Evolutionary conservation across 2,797 vertebrate genomes (phyloP), one percentile per base, ranked within the genome.

Genomic region (Bovichtus diacanthus): DNA sequence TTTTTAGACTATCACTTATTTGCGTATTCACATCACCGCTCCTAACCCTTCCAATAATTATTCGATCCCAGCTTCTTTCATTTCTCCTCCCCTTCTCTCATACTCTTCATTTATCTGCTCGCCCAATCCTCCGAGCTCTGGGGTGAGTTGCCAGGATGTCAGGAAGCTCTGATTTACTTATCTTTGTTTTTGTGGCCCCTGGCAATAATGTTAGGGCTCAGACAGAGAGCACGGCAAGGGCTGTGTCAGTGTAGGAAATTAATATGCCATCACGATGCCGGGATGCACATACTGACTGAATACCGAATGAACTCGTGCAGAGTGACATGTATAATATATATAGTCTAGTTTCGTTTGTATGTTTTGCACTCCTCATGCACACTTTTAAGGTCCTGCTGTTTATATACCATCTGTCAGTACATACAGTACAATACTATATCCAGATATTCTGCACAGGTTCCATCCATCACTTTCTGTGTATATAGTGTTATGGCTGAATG

Each of bases 131-230:
- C n/a, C 1, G 53, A 78, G 64, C 70, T 65, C 39, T 34, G 56
- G 77, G 70, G 25, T 51, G 53, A 61, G 63, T 66, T 63, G 31
- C 56, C 54, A n/a, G 61, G 72, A 80, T 55, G 70, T 43, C 50
- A 64, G 47, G 76, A 58, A 77, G 74, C 76, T 75, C 66, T 44
- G 80, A 91, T 85, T 83, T 63, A 55, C 82, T 76, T 75, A 70
- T 87, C 80, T 81, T 70, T 83, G 73, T 88, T 84, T 88, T 84
- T 78, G 70, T 61, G 66, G 68, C 76, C 61, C 6, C 27, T 64
- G 82, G 85, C 87, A 43, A 15, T 81, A 66, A 79, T 54, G 61
- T 74, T 71, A 50, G 27, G 78, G 82, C 66, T 77, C 58, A 78
- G 73, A 50, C 55, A 29, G 61, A 49, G 74, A 80, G 41, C 78